phyloP scores from a whole-genome alignment of 2,113 vertebrate species.

The Jacana jacana region DNA sequence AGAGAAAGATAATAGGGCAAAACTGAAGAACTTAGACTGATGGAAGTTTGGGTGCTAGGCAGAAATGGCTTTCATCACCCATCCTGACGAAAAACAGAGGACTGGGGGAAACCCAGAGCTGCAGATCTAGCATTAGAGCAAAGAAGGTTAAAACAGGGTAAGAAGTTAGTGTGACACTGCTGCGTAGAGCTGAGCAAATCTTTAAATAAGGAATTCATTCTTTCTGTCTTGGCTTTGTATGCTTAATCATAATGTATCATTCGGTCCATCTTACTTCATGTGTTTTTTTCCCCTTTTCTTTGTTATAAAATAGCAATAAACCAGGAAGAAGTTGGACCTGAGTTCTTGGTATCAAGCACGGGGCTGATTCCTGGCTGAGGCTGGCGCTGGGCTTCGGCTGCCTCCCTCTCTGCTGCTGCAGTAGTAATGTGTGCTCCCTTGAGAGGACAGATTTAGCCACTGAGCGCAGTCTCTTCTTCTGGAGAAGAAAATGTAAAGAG shows the following conservation, averaged over 20 bases:
- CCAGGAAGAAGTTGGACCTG: background rate
- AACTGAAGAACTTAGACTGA: background rate
- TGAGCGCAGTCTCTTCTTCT: background rate
- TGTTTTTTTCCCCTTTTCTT: background rate
- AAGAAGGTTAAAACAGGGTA: background rate
- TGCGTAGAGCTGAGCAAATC: background rate
- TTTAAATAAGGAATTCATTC: conserved; percentile 27
- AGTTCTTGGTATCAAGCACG: background rate
- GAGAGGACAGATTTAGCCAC: conserved; percentile 54
- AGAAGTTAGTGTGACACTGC: background rate
- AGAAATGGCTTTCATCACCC: background rate
- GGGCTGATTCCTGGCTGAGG: background rate
- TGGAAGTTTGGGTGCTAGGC: background rate
- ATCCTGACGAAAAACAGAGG: background rate
- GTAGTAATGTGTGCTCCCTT: conserved; percentile 18
- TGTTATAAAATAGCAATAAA: background rate
- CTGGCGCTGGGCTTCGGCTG: background rate
- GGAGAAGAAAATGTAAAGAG: conserved; percentile 63
- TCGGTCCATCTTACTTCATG: background rate
- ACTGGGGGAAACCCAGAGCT: background rate
- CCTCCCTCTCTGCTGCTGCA: conserved; percentile 24
- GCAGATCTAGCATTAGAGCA: background rate
- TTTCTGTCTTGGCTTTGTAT: background rate
- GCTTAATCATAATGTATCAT: conserved; percentile 10
- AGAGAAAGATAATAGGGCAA: background rate